These are phyloP conservation scores for Cyclura pinguis DNA, from an alignment of 2,797 vertebrate species.

Conservation along the genomic window DNA sequence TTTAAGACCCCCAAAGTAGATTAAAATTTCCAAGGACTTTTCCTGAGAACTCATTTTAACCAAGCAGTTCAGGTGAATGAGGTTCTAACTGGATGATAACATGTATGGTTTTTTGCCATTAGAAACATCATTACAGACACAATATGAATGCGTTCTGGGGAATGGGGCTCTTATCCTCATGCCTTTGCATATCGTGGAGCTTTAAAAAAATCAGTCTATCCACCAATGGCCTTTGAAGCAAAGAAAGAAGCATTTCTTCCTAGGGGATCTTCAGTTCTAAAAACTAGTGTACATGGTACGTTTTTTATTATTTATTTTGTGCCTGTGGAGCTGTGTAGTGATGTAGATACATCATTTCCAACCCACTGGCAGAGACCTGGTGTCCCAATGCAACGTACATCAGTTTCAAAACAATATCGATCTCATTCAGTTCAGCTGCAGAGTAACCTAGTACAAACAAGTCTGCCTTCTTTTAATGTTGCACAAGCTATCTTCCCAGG, in stretches of 20 bases:
- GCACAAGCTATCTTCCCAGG: conserved; percentile 22
- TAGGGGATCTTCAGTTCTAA: conserved; percentile 13
- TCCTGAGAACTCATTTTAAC: not conserved
- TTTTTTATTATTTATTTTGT: conserved; percentile 23
- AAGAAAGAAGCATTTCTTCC: conserved; percentile 14
- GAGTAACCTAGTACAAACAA: not conserved
- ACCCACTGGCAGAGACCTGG: not conserved
- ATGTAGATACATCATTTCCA: not conserved
- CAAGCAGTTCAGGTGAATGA: not conserved
- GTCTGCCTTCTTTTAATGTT: not conserved
- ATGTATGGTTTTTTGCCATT: not conserved
- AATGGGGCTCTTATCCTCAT: not conserved
- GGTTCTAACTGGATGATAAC: not conserved
- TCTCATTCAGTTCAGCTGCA: not conserved
- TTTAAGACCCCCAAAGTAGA: not conserved
- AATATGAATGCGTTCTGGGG: not conserved
- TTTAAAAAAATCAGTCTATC: not conserved
- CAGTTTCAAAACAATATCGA: not conserved
- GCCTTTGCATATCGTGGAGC: not conserved
- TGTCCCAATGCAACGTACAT: conserved; percentile 8
- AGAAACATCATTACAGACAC: not conserved
- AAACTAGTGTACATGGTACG: not conserved
- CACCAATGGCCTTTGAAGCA: not conserved
- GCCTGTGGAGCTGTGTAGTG: not conserved
- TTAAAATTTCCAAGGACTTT: not conserved